phyloP scores from a whole-genome alignment of 2,797 vertebrate species.

The Phaenicophaeus curvirostris region DNA sequence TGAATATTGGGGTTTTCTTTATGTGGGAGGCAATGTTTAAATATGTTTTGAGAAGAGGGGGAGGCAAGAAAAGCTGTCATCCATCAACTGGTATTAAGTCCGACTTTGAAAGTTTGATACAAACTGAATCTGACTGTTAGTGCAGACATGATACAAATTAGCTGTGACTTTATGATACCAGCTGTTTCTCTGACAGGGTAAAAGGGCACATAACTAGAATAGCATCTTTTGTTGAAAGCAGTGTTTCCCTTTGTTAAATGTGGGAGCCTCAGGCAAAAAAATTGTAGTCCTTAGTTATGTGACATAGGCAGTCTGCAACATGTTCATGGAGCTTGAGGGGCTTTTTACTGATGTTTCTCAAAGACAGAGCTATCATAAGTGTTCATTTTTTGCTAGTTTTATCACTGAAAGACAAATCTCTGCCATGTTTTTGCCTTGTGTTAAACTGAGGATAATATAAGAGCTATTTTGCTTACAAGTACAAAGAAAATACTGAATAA shows the following conservation, averaged over 20 bases:
- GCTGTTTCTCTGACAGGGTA: constrained; percentile 71
- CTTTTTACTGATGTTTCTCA: constrained; percentile 19
- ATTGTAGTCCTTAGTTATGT: background rate
- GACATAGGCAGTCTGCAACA: constrained; percentile 34
- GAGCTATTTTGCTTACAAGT: background rate
- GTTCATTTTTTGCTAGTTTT: constrained; percentile 1
- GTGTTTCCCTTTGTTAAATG: constrained; percentile 34
- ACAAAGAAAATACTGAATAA: background rate
- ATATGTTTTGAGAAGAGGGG: background rate
- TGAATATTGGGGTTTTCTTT: background rate
- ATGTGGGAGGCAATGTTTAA: background rate
- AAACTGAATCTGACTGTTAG: constrained; percentile 75
- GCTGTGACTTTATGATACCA: constrained; percentile 76
- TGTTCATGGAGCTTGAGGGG: background rate
- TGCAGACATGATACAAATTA: constrained; percentile 74
- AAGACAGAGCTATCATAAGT: background rate
- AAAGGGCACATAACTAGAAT: constrained; percentile 75
- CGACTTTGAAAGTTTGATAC: constrained; percentile 69
- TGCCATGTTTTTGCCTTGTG: background rate
- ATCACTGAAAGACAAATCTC: constrained; percentile 35
- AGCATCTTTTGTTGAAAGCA: constrained; percentile 61
- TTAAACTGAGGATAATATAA: background rate
- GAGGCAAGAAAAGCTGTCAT: constrained; percentile 47
- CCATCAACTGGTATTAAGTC: constrained; percentile 71
- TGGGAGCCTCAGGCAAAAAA: constrained; percentile 53